Evolutionary conservation across 2,797 vertebrate genomes (phyloP).

Genomic region (Aplochiton taeniatus): DNA sequence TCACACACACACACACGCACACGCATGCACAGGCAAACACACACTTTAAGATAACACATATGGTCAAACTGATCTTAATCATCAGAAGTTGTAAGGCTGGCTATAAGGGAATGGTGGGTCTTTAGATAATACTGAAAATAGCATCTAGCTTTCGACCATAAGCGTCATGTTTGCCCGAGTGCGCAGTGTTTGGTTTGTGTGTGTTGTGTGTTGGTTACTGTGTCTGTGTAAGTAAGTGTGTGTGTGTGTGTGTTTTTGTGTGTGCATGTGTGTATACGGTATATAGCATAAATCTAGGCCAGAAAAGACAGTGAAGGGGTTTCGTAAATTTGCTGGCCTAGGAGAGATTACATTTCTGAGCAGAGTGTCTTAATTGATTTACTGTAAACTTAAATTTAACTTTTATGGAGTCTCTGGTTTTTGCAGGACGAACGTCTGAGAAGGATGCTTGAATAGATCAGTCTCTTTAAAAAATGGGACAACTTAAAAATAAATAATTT

Average conservation of each 20-base stretch:
- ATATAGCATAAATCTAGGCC: not conserved
- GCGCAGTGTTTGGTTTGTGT: not conserved
- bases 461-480: too few relatives aligned
- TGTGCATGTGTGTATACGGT: slow-evolving; percentile 3
- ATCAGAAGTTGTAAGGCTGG: slow-evolving; percentile 19
- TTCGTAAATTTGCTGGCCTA: not conserved
- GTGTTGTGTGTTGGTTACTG: not conserved
- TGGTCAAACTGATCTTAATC: slow-evolving; percentile 27
- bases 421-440: too few relatives aligned
- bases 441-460: too few relatives aligned
- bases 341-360: too few relatives aligned
- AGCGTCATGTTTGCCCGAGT: too few relatives aligned
- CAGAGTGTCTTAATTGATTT: too few relatives aligned
- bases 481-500: too few relatives aligned
- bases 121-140: not conserved
- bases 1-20: not conserved
- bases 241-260: slow-evolving; percentile 8
- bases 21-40: not conserved
- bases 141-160: not conserved
- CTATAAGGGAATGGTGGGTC: slow-evolving; percentile 1
- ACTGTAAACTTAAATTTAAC: too few relatives aligned
- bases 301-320: not conserved
- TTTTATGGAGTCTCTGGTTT: too few relatives aligned
- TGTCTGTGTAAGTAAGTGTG: slow-evolving; percentile 12
- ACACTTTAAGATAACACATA: slow-evolving; percentile 21